phyloP scores from a whole-genome alignment of 2,113 vertebrate genomes.

The rat (Rattus norvegicus) region DNA sequence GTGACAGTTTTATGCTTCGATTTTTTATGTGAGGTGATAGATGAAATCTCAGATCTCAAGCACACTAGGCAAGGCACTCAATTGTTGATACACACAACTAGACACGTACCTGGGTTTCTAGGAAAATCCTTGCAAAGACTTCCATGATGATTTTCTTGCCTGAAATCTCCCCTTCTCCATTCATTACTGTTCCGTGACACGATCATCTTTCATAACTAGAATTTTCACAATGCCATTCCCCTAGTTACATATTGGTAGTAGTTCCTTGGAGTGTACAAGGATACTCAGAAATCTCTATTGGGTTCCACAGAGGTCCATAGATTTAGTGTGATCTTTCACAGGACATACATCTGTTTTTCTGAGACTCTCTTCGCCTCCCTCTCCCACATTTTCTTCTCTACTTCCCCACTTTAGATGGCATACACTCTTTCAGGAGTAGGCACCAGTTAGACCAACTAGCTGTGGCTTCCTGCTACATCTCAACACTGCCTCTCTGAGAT shows the following conservation, averaged over 20 bases:
- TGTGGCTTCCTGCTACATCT: not conserved
- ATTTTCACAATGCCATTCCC: not conserved
- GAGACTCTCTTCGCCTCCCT: not conserved
- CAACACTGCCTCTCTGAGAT: not conserved
- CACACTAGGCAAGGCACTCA: not conserved
- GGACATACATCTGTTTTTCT: not conserved
- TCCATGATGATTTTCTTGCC: not conserved
- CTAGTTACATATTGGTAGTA: not conserved
- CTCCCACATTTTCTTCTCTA: not conserved
- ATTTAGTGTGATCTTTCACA: not conserved
- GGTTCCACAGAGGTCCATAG: not conserved
- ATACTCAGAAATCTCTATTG: not conserved
- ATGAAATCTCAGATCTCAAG: not conserved
- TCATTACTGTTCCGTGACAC: not conserved
- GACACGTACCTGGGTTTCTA: not conserved
- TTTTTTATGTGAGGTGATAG: not conserved
- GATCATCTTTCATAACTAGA: not conserved
- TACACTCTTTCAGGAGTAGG: not conserved
- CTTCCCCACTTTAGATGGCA: not conserved
- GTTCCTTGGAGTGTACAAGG: not conserved
- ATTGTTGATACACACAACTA: not conserved
- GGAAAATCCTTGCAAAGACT: not conserved
- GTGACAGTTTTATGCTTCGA: not conserved
- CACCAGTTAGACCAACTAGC: not conserved
- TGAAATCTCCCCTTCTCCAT: not conserved